Evolutionary conservation across 2,797 vertebrate genomes (phyloP).

Genomic region (Hybognathus amarus): DNA sequence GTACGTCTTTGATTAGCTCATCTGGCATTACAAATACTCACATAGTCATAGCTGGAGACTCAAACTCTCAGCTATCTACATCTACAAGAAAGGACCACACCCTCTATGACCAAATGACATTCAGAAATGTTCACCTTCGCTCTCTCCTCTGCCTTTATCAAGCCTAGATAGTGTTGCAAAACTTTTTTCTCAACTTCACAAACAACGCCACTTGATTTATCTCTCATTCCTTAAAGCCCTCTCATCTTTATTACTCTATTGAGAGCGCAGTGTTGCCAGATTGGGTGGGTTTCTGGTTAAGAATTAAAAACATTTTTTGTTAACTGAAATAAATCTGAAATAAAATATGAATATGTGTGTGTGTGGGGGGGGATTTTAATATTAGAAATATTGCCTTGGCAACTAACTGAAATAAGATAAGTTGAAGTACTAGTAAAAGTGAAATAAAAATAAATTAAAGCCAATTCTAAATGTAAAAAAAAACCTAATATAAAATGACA

Average conservation of each 20-base stretch:
- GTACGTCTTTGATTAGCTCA: background rate
- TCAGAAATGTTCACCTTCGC: background rate
- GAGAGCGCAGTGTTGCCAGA: background rate
- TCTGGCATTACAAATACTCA: conserved; percentile 8
- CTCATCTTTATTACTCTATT: background rate
- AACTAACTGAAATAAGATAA: background rate
- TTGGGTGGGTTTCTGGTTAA: background rate
- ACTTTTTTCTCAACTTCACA: background rate
- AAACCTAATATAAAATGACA: background rate
- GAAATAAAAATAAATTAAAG: background rate
- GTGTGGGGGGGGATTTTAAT: too few relatives aligned
- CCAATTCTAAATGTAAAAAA: background rate
- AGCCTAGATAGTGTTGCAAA: background rate
- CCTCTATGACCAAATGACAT: background rate
- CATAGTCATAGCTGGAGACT: background rate
- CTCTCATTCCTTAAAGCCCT: background rate
- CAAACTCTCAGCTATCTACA: background rate
- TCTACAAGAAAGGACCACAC: conserved; percentile 16
- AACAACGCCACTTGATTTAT: background rate
- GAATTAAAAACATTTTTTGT: background rate
- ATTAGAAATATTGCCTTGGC: background rate
- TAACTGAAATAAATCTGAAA: background rate
- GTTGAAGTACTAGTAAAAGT: background rate
- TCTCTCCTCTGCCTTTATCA: background rate
- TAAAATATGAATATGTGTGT: background rate